Percentiles rank a stretch among this genome's conserved stretches.
Evolutionary conservation across 2,113 vertebrate genomes (phyloP).

Genomic region (Cyprinodon variegatus): DNA sequence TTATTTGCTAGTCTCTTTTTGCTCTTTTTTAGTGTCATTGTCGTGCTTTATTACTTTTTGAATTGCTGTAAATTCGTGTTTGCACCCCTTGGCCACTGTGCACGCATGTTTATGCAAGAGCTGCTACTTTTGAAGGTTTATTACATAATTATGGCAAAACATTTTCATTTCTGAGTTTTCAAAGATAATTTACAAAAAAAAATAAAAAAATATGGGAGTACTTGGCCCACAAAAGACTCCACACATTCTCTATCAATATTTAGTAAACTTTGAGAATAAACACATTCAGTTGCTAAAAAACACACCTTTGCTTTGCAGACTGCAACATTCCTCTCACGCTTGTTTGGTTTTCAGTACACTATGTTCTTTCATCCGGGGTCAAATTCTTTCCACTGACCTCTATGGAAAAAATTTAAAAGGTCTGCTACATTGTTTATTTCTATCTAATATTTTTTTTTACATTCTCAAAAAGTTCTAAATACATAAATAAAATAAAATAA

Average conservation of each 20-base stretch:
- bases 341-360: neutral
- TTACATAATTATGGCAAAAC: neutral
- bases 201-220: neutral
- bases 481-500: neutral
- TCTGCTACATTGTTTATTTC: neutral
- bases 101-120: too few species aligned
- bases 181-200: neutral
- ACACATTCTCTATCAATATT: slow-evolving; percentile 53
- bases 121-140: neutral
- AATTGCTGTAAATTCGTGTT: too few species aligned
- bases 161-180: neutral
- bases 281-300: slow-evolving; percentile 46
- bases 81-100: too few species aligned
- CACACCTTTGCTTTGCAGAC: slow-evolving; percentile 12
- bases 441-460: neutral
- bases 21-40: too few species aligned
- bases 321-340: neutral
- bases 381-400: neutral
- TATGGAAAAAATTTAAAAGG: neutral
- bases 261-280: slow-evolving; percentile 50
- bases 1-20: too few species aligned
- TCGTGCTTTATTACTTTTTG: too few species aligned
- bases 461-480: neutral
- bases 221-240: slow-evolving; percentile 37
- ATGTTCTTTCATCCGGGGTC: neutral